Conservation (phyloP, 1,140 invertebrate species). For the Drosophila chauvacae region DNA sequence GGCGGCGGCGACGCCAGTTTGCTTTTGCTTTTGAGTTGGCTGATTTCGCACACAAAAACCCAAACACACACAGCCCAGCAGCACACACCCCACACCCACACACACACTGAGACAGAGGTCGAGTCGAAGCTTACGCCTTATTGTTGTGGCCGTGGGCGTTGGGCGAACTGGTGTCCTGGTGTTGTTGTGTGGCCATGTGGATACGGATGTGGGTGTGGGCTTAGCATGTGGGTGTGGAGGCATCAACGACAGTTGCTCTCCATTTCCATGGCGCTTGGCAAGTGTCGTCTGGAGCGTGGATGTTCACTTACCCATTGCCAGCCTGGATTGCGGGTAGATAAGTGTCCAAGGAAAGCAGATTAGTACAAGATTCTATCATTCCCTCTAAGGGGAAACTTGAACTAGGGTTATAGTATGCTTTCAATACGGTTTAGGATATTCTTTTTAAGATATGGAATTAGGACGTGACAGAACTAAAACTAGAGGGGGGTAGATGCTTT, state of each 20-base stretch:
- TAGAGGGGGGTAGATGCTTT: background rate
- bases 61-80: constrained; percentile 16
- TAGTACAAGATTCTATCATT: too few relatives aligned
- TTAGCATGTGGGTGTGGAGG: constrained; percentile 30
- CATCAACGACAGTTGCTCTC: constrained; percentile 47
- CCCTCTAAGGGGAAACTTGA: too few relatives aligned
- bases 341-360: background rate
- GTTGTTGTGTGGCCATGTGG: constrained; percentile 45
- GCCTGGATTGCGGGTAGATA: constrained; percentile 13
- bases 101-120: constrained; percentile 48
- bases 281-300: constrained; percentile 75
- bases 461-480: background rate
- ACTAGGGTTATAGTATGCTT: background rate
- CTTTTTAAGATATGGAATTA: too few relatives aligned
- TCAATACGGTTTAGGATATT: too few relatives aligned
- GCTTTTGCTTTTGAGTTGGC: constrained; percentile 60
- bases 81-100: constrained; percentile 8
- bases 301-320: constrained; percentile 43
- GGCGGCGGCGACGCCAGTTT: constrained; percentile 51
- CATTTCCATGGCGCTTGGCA: constrained; percentile 74
- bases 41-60: constrained; percentile 68
- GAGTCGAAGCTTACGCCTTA: constrained; percentile 55
- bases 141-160: constrained; percentile 59
- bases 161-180: constrained; percentile 16
- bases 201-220: constrained; percentile 19